phyloP scores from a whole-genome alignment of 1,140 invertebrate species.

The Paralvinella palmiformis region DNA sequence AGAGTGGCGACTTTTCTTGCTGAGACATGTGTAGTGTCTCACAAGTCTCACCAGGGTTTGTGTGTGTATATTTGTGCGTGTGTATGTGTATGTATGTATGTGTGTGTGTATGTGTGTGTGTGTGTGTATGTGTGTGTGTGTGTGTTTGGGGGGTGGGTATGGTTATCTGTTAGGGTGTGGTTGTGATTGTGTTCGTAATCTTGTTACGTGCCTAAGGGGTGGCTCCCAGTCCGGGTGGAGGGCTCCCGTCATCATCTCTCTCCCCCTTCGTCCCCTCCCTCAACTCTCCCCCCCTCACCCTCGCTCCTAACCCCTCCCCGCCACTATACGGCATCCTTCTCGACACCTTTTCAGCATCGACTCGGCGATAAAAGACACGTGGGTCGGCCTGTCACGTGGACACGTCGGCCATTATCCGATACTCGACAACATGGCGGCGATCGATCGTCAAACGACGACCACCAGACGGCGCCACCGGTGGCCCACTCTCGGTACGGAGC shows the following conservation, averaged over 20 bases:
- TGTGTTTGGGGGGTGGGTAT: no score
- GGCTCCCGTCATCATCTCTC: neutral
- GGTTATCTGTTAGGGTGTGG: neutral
- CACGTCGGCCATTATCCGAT: no score
- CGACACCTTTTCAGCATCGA: no score
- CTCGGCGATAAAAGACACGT: no score
- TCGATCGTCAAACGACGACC: no score
- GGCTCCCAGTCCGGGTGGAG: neutral
- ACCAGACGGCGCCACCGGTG: no score
- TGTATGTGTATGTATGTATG: neutral
- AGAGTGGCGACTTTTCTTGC: neutral
- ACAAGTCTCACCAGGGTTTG: neutral
- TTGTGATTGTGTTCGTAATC: neutral
- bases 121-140: neutral
- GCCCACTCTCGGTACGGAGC: no score
- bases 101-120: neutral
- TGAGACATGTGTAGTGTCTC: neutral
- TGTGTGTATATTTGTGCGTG: neutral
- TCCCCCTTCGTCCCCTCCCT: neutral
- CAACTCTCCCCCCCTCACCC: neutral
- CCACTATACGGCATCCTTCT: no score
- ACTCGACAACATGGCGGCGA: no score
- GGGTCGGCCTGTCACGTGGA: no score
- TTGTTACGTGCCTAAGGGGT: neutral
- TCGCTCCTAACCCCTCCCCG: neutral